Evolutionary conservation across 2,113 vertebrate species (phyloP).

Genomic region (Pycnonotus jocosus): DNA sequence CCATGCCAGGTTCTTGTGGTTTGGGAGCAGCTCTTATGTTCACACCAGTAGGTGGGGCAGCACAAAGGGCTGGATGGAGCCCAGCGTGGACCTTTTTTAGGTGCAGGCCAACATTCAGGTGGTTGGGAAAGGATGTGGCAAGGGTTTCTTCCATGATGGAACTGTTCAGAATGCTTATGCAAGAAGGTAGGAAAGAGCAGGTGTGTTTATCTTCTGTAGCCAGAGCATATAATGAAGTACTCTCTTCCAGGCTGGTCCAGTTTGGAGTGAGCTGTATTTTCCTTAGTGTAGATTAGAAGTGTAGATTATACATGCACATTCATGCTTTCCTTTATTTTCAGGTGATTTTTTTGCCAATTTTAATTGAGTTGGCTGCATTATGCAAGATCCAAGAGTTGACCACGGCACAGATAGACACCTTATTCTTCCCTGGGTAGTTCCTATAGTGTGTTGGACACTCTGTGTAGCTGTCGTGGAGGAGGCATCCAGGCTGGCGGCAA

Average conservation of each 20-base stretch:
- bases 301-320: not conserved
- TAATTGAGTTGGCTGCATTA: not conserved
- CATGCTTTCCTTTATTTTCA: not conserved
- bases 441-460: not conserved
- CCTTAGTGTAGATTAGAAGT: not conserved
- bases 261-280: not conserved
- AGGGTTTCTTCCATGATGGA: not conserved
- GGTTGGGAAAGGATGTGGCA: not conserved
- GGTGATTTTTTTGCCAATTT: not conserved
- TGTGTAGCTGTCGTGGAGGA: not conserved
- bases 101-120: not conserved
- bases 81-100: not conserved
- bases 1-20: conserved; percentile 1
- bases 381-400: not conserved
- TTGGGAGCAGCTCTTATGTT: not conserved
- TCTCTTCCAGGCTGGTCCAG: not conserved
- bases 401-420: not conserved
- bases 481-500: not conserved
- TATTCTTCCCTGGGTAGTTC: not conserved
- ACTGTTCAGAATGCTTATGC: not conserved
- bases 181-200: not conserved
- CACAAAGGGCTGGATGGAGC: not conserved
- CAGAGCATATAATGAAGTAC: not conserved
- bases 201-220: not conserved
- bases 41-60: not conserved